Percentiles rank a stretch among this genome's conserved stretches.
phyloP scores from a whole-genome alignment of 2,113 vertebrate species.

The Poecile atricapillus region DNA sequence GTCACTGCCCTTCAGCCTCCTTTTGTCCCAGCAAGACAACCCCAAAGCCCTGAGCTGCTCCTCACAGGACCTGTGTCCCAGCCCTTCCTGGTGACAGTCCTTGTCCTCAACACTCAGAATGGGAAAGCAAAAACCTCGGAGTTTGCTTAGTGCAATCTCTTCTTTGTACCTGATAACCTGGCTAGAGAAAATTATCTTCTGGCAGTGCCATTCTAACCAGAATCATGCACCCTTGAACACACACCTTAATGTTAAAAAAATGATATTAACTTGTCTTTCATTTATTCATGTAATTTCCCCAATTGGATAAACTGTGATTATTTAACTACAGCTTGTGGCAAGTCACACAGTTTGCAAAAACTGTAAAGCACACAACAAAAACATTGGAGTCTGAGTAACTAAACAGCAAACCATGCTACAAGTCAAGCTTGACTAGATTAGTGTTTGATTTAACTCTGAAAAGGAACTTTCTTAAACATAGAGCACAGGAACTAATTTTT shows the following conservation, averaged over 20 bases:
- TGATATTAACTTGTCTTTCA: neutral
- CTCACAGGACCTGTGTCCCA: neutral
- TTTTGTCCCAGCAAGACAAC: neutral
- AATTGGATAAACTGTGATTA: neutral
- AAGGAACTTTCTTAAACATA: neutral
- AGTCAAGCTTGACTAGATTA: neutral
- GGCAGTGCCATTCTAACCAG: neutral
- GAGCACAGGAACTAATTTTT: neutral
- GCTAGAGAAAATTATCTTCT: neutral
- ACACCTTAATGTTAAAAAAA: neutral
- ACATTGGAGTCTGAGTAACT: neutral
- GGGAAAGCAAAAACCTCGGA: neutral
- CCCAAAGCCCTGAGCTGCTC: neutral
- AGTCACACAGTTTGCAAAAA: neutral
- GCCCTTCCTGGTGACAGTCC: neutral
- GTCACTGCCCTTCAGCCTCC: neutral
- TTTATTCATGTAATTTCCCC: neutral
- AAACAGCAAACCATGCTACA: neutral
- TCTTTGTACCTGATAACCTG: neutral
- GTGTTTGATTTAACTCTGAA: neutral
- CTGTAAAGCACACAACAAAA: neutral
- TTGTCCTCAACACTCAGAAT: neutral
- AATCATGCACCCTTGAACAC: neutral
- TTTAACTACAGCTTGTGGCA: neutral
- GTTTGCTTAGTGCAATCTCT: neutral